These are phyloP conservation scores for Taenioides sp. DNA, from an alignment of 2,797 vertebrate species.

Conservation along the genomic window DNA sequence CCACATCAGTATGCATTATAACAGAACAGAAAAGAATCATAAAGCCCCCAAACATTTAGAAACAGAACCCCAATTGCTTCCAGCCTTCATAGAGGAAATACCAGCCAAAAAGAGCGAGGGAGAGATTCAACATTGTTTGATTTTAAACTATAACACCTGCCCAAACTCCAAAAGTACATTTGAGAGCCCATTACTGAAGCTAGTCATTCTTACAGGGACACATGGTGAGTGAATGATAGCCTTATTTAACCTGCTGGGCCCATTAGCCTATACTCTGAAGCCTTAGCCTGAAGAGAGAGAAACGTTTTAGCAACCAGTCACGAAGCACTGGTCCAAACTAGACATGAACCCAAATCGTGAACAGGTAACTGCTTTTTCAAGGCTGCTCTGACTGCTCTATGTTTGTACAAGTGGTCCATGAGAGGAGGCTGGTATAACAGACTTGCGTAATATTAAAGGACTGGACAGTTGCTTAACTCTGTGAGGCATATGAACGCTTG, in stretches of 20 bases:
- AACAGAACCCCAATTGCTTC: slow-evolving; percentile 65
- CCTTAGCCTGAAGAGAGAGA: slow-evolving; percentile 2
- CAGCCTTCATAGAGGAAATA: slow-evolving; percentile 74
- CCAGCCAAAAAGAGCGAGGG: slow-evolving; percentile 63
- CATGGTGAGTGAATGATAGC: slow-evolving; percentile 22
- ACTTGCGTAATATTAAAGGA: slow-evolving; percentile 27
- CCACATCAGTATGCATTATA: slow-evolving; percentile 11
- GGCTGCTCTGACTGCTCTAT: slow-evolving; percentile 24
- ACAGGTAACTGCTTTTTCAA: slow-evolving; percentile 28
- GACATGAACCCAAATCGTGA: slow-evolving; percentile 20
- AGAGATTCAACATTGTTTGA: slow-evolving; percentile 61
- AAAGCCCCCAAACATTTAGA: slow-evolving; percentile 44
- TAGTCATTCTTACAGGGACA: slow-evolving; percentile 30
- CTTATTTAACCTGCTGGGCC: slow-evolving; percentile 27
- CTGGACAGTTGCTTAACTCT: slow-evolving; percentile 8
- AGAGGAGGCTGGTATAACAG: slow-evolving; percentile 16
- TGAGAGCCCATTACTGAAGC: slow-evolving; percentile 25
- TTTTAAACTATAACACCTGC: slow-evolving; percentile 77
- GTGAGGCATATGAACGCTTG: too few relatives aligned
- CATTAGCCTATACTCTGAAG: slow-evolving; percentile 11
- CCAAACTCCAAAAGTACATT: slow-evolving; percentile 23
- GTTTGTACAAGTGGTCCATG: slow-evolving; percentile 29
- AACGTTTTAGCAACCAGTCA: slow-evolving; percentile 25
- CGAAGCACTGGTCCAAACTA: slow-evolving; percentile 25
- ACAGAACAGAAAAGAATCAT: slow-evolving; percentile 26